Evolutionary conservation across 2,888 invertebrate genomes (phyloP).

Genomic region (Drosophila koepferae): DNA sequence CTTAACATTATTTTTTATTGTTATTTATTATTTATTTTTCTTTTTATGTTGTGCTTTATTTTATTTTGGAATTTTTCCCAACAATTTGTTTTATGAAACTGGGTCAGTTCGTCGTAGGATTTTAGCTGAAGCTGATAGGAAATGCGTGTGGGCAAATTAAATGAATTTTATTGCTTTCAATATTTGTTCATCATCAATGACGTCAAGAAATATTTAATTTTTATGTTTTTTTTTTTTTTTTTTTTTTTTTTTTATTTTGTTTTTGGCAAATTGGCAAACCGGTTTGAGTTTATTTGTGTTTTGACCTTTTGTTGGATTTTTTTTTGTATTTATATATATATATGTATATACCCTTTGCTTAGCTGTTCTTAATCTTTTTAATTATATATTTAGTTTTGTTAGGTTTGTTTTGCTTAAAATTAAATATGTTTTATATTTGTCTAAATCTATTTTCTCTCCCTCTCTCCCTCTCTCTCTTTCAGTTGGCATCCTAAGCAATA

Average conservation of each 20-base stretch:
- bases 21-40: background rate
- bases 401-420: background rate
- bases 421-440: conserved; percentile 11
- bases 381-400: conserved; percentile 59
- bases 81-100: conserved; percentile 50
- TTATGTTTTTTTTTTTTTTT: conserved; percentile 6
- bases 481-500: conserved; percentile 60
- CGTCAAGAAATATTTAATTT: conserved; percentile 50
- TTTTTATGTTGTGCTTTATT: conserved; percentile 2
- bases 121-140: conserved; percentile 16
- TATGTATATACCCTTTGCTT: conserved; percentile 47
- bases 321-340: background rate
- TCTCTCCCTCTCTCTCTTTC: conserved; percentile 41
- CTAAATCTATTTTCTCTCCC: conserved; percentile 31
- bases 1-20: conserved; percentile 6
- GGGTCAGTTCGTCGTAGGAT: conserved; percentile 58
- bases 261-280: conserved; percentile 57
- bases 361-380: conserved; percentile 59
- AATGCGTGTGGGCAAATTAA: conserved; percentile 40
- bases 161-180: conserved; percentile 58
- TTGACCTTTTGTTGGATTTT: conserved; percentile 56
- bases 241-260: background rate
- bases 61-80: conserved; percentile 7
- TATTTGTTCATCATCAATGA: conserved; percentile 48
- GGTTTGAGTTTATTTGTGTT: conserved; percentile 58